Evolutionary conservation across 2,888 invertebrate species (phyloP), one percentile per base, ranked within the genome.

Genomic region (Phytoseiulus persimilis): DNA sequence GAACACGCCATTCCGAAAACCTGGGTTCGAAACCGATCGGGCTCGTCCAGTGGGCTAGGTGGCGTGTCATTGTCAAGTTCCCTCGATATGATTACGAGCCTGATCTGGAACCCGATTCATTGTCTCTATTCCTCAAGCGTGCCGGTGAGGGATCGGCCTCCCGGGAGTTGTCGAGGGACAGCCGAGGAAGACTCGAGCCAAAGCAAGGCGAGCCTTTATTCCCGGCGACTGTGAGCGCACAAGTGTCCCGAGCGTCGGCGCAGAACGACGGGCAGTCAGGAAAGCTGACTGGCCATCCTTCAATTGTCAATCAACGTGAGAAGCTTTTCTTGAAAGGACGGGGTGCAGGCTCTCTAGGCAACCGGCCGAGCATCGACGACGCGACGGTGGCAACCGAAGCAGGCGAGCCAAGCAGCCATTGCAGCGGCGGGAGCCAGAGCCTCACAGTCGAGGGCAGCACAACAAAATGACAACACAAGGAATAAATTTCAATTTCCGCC

Each of bases 401-500:
- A 6, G 18, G 46, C 46, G 46, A 6, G 14, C 46, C 6, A 14
- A 46, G 14, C 46, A 46, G 9, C 6, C 65, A 65, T 2, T 18
- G 18, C 39, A 39, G 28, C 65, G 65, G 18, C 65, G 28, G 65
- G 9, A 65, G 28, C 65, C 1, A 2, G 9, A 18, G 65, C 65
- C 18, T 23, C 65, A 65, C 65, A 65, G 65, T 65, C 65, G 65
- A 65, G 65, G 65, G 65, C 65, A 65, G 65, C 65, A 28, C 18
- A 65, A 23, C 83, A 45, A 87, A 87, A 87, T 87, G 87, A 87
- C 45, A 33, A 87, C 87, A 87, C 65, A 18, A 65, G 65, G 87
- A 87, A 87, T 87, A 87, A 87, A 87, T 87, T 87, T 87, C 87
- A 87, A 87, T 87, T 87, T 87, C 87, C 33, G 32, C 39, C 87